Evolutionary conservation across 2,113 vertebrate genomes (phyloP).

Genomic region (Ranitomeya variabilis): DNA sequence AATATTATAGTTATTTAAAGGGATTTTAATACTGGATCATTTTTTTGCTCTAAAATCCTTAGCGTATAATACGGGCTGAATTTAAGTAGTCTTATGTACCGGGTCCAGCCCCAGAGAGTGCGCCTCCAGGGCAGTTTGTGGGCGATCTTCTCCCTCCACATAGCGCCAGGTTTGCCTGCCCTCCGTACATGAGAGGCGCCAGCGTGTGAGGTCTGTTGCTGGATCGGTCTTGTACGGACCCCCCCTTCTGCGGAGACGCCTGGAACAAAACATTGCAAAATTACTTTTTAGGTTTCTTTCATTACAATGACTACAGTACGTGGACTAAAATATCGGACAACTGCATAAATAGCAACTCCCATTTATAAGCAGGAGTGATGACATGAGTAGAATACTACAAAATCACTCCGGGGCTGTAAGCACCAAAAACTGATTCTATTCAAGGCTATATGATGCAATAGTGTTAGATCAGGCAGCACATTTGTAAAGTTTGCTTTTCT

Average conservation of each 20-base stretch:
- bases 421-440: background rate
- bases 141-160: conserved; percentile 65
- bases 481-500: background rate
- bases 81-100: conserved; percentile 63
- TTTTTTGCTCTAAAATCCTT: background rate
- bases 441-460: background rate
- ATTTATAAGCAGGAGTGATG: background rate
- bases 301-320: too few relatives aligned
- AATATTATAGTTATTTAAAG: background rate
- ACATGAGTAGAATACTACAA: background rate
- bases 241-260: conserved; percentile 82
- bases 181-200: conserved; percentile 79
- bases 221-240: conserved; percentile 78
- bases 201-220: conserved; percentile 79
- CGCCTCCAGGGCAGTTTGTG: conserved; percentile 80
- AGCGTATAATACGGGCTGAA: background rate
- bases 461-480: background rate
- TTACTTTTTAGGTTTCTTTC: background rate
- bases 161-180: conserved; percentile 86
- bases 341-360: background rate
- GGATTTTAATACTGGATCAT: background rate
- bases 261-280: conserved; percentile 56
- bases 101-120: conserved; percentile 82
- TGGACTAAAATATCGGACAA: background rate
- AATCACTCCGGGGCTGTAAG: background rate